Base-by-base conservation (phyloP, 2,113 vertebrate genomes). In the Vimba vimba region DNA sequence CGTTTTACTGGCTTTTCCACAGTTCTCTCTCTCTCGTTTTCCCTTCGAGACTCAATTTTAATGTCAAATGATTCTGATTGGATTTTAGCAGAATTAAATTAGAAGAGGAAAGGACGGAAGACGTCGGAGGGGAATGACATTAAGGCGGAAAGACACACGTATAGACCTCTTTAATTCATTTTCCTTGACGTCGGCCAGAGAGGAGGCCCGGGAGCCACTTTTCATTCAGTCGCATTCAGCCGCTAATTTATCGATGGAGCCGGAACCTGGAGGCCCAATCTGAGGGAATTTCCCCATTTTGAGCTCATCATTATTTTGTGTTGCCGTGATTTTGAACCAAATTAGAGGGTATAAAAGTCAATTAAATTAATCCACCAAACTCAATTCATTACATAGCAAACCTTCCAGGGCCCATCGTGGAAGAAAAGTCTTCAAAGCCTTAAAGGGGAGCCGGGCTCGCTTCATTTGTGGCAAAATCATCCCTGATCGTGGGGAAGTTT, bases 11-110 rank as follows among this genome's bases (percentile, higher is more conserved):
- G 59, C 71, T 83, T 69, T 71, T 79, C 15, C 30, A 68, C 57
- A 81, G 73, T 66, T 82, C 57, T 79, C 78, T 21, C 78, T 21
- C 23, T 33, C 82, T 85, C 66, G 4, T 19, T 89, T 86, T 89
- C 88, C 85, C 85, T 74, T 87, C 85, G 88, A 91, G 89, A 90
- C 76, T 90, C 86, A 84, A 93, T 92, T 92, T 93, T 92, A 93
- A 91, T 93, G 89, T 94, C 90, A 94, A 91, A 93, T 91, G 91
- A 93, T 91, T 91, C 86, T 91, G 88, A 93, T 91, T 93, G 91
- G 89, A 91, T 92, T 91, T 86, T 86, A 88, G 87, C 57, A 47
- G 87, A 89, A 89, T 85, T 83, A 89, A 91, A 90, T 91, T 85
- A 83, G 79, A 89, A 78, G 85, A 85, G 77, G 50, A 60, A 50